A percentile compares a stretch with the other conserved stretches of the same genome.
Evolutionary conservation across 2,797 vertebrate genomes (phyloP).

Genomic region (Poeciliopsis turneri): DNA sequence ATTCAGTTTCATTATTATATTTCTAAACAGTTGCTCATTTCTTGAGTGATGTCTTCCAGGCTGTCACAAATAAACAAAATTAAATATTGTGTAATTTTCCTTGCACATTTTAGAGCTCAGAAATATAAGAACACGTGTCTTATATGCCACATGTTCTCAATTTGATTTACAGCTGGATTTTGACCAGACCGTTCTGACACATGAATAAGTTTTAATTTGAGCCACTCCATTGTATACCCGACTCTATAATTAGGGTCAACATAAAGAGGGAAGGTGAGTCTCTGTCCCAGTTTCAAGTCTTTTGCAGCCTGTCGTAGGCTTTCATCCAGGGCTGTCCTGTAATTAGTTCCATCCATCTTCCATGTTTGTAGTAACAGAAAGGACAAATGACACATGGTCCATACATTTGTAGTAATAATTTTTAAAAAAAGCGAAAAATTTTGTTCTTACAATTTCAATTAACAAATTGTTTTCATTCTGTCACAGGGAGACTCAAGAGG

Average conservation of each 20-base stretch:
- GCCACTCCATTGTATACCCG: not conserved
- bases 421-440: too few relatives aligned
- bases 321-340: not conserved
- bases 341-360: not conserved
- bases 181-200: not conserved
- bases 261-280: not conserved
- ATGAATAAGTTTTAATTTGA: not conserved
- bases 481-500: not conserved
- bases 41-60: not conserved
- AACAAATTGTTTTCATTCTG: not conserved
- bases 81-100: not conserved
- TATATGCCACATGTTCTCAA: not conserved
- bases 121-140: not conserved
- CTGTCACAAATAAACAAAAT: not conserved
- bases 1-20: not conserved
- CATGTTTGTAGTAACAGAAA: too few relatives aligned
- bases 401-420: too few relatives aligned
- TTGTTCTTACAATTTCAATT: not conserved
- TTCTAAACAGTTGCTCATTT: not conserved
- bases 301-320: not conserved
- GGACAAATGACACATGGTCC: too few relatives aligned
- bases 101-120: not conserved
- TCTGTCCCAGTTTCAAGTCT: not conserved
- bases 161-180: not conserved
- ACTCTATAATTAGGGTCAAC: not conserved